Base-by-base conservation (phyloP, 2,888 invertebrate species). In the Cybosia mesomella region DNA sequence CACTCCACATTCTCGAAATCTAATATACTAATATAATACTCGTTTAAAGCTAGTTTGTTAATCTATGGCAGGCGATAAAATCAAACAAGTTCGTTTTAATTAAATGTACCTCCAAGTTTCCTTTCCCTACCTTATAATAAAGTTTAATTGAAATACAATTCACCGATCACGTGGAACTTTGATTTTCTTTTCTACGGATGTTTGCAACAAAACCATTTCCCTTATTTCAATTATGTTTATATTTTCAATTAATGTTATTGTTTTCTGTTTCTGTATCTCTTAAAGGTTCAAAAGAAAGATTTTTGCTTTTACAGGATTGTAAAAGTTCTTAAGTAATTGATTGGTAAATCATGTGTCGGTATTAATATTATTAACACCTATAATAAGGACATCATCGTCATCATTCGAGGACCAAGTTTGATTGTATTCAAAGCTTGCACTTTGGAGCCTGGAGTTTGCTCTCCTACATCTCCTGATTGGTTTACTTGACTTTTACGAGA, bases 91-190 rank as follows among this genome's bases (percentile, higher is more conserved):
- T 71, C 67, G 74, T 82, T 76, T 73, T 67, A 84, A 79, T 81
- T 74, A 83, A 77, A 72, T 70, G 55, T 24, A 3, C 70, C 68
- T 69, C 63, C 57, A 57, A 66, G 28, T 22, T 66, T 58, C 58
- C 32, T 58, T n/a, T 59, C 32, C 53, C 54, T 73, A 73, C 72
- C 72, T 79, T 71, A 55, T 72, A 76, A 74, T 77, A 77, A 83
- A 84, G 76, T 84, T 83, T 76, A 80, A 83, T 83, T 81, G 68
- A 66, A 81, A 80, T 84, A 77, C 74, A 83, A 83, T 75, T 77
- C 60, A 64, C 73, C 60, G 61, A 77, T 66, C 63, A 69, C 68
- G 66, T 55, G 63, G 67, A 81, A 80, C 67, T 80, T 73, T 65
- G 59, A 53, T 22, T 73, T 74, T 72, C 73, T 76, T 73, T 66